Conservation (phyloP, 2,797 vertebrate species). For the Oceanodroma leucorhoa region DNA sequence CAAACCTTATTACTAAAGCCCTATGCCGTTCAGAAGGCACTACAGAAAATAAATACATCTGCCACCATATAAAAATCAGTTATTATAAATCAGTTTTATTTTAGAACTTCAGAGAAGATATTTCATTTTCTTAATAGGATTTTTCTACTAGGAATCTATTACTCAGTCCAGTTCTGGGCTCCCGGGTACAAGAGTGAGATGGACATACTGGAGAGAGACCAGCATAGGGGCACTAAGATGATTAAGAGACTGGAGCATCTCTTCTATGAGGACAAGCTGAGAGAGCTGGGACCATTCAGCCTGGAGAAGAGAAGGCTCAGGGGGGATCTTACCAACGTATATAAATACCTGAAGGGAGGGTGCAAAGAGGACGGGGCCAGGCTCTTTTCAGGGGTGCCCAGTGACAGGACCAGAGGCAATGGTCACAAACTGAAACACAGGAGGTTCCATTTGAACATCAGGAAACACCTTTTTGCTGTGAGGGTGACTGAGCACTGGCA, state of each 20-base stretch:
- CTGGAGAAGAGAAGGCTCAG: not conserved
- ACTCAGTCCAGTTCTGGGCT: not conserved
- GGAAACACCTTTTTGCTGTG: not conserved
- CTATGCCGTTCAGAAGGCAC: not conserved
- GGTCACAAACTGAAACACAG: not conserved
- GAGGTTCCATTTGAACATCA: not conserved
- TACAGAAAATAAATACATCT: not conserved
- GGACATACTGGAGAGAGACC: not conserved
- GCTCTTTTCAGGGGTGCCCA: not conserved
- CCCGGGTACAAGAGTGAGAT: not conserved
- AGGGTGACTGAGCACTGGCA: not conserved
- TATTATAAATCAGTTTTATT: not conserved
- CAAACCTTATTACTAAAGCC: not conserved
- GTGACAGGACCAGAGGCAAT: not conserved
- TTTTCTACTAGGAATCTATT: not conserved
- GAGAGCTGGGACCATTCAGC: not conserved
- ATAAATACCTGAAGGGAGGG: not conserved
- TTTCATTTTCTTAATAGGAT: not conserved
- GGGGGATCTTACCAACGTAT: not conserved
- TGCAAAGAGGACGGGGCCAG: not conserved
- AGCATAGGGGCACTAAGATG: not conserved
- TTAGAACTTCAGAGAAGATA: not conserved
- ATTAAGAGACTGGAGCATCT: not conserved
- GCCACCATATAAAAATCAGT: not conserved
- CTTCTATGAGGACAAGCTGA: not conserved